Conservation (phyloP, 2,888 invertebrate genomes). For the Autographa pulchrina region DNA sequence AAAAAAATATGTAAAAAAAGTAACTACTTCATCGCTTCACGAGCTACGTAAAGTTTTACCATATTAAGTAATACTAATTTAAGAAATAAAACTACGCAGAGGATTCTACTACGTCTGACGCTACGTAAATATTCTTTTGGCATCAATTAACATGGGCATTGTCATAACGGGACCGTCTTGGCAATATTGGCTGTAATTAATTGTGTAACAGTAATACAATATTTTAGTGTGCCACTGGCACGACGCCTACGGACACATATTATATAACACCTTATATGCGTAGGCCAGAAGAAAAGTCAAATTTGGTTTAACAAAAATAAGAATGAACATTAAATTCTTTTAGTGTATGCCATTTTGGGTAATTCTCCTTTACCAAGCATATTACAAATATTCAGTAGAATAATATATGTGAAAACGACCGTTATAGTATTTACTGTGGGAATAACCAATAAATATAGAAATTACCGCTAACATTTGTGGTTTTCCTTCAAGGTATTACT, state of each 20-base stretch:
- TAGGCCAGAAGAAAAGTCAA: slow-evolving; percentile 9
- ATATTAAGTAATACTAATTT: not conserved
- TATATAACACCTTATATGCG: slow-evolving; percentile 19
- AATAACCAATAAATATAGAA: slow-evolving; percentile 32
- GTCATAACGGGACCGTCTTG: slow-evolving; percentile 26
- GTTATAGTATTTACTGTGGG: slow-evolving; percentile 7
- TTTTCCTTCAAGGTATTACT: slow-evolving; percentile 8
- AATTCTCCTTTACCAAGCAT: too few relatives aligned
- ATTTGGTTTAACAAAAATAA: not conserved
- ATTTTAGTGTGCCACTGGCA: slow-evolving; percentile 25
- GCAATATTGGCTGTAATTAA: slow-evolving; percentile 29
- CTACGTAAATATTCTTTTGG: not conserved
- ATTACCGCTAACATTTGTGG: slow-evolving; percentile 22
- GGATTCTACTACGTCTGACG: not conserved
- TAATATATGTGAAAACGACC: not conserved
- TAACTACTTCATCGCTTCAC: too few relatives aligned
- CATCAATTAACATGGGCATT: slow-evolving; percentile 2
- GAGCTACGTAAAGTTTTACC: too few relatives aligned
- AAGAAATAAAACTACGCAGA: not conserved
- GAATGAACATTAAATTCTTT: not conserved
- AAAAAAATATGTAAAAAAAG: too few relatives aligned
- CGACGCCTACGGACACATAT: slow-evolving; percentile 30
- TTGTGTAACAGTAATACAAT: slow-evolving; percentile 29
- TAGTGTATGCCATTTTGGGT: not conserved
- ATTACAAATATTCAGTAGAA: too few relatives aligned